Base-by-base conservation (phyloP, 2,113 vertebrate genomes). In the Tretioscincus oriximinensis region DNA sequence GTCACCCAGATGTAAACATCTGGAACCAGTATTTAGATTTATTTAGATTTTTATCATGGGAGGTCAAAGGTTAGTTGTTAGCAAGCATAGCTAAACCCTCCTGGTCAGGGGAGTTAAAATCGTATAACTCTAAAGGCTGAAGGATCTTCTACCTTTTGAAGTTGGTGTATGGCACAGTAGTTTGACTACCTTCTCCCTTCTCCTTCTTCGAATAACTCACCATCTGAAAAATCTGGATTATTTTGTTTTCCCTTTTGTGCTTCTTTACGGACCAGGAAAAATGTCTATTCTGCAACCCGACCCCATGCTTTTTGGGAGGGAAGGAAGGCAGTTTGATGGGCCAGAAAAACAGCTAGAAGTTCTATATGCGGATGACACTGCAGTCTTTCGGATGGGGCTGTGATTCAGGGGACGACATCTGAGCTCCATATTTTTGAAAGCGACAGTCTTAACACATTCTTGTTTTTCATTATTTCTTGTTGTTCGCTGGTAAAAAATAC, bases 401-500 rank as follows among this genome's bases (percentile, higher is more conserved):
- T 58, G 54, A 18, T 18, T 18, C 16, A 18, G 54, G 54, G 54
- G 18, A 16, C 14, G 54, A 1, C 14, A 4, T 16, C 18, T 4
- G 9, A 58, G 54, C 54, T 5, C 18, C 14, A 4, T 51, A 18
- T 12, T 58, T 54, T 54, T 9, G 3, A 54, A 54, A 54, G 18
- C 16, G 14, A 18, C 14, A 18, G 18, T 16, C 14, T n/a, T 16
- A 16, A 14, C 16, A 4, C 54, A 4, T 18, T 58, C 14, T 18
- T 18, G 54, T 58, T 18, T 58, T 18, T 58, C 16, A 41, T 41
- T 41, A 41, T 41, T 58, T 18, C 4, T 58, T 58, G 54, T 86
- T 90, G 92, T 90, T 85, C 14, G 54, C 86, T 92, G 47, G 91
- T 74, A 90, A 93, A 90, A 91, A 94, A 91, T 93, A 94, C 94